Base-by-base conservation (phyloP, 2,888 invertebrate genomes). In the Boloria selene region DNA sequence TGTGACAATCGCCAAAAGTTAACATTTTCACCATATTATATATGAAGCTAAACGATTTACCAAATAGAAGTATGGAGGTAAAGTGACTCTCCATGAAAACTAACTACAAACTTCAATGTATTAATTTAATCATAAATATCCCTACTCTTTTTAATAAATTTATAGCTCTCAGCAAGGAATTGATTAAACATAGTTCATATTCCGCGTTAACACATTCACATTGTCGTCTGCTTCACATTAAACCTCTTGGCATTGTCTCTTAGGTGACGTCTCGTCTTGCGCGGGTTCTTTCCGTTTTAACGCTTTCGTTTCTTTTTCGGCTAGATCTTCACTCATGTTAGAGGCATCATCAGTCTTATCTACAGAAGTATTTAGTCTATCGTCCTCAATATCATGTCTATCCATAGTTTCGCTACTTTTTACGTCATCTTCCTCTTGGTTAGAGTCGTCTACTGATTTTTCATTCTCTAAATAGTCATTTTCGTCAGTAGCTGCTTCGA, bases 181-280 rank as follows among this genome's bases (percentile, higher is more conserved):
- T 67, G 59, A 78, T 78, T 74, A 77, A 76, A 79, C 76, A 68
- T 58, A 74, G 80, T 84, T 79, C 82, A 78, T 78, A 64, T 59
- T 70, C 65, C 56, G 59, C 54, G 74, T 77, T 74, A 79, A 77
- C 75, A 79, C 77, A 76, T 78, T 72, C 79, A 81, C 77, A 71
- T 65, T 56, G 50, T 60, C 65, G 61, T 22, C 42, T 50, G 47
- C 52, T 60, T 64, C 55, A 63, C 67, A 68, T 60, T 70, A 62
- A 58, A 42, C 54, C 51, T 88, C 79, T 38, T 87, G 86, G 77
- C 91, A 89, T 80, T 84, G 91, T 88, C 90, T 86, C 80, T 92
- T 92, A 42, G 88, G 84, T n/a, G 87, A 81, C 0, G 83, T 83
- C 68, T 85, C 86, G 31, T 86, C 85, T 16, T 82, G 84, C 10